Conservation (phyloP, 2,113 vertebrate species). For the Urocitellus parryii region DNA sequence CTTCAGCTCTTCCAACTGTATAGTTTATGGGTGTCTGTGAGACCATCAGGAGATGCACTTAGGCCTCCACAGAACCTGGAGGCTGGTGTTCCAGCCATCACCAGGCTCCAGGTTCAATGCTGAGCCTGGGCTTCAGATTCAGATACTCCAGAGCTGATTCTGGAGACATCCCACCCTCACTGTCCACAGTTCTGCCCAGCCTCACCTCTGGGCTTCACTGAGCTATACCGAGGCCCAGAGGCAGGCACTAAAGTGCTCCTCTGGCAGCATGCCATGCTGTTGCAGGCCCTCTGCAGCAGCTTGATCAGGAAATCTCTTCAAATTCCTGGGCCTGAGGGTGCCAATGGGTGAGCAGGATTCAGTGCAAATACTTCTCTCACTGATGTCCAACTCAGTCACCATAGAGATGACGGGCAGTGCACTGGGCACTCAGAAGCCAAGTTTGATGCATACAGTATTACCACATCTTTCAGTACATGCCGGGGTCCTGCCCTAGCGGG, state of each 20-base stretch:
- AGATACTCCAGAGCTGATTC: not conserved
- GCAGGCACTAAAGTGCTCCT: slow-evolving; percentile 88
- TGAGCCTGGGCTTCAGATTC: rapidly evolving
- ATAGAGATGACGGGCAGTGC: too few relatives aligned
- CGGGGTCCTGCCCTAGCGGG: too few relatives aligned
- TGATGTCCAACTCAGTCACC: too few relatives aligned
- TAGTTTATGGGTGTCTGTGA: slow-evolving; percentile 81
- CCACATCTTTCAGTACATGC: too few relatives aligned
- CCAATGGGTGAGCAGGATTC: not conserved
- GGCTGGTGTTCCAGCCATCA: rapidly evolving
- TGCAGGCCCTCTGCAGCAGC: slow-evolving; percentile 89
- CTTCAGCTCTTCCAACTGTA: slow-evolving; percentile 95
- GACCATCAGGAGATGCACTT: rapidly evolving
- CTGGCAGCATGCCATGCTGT: slow-evolving; percentile 92
- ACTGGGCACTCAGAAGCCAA: too few relatives aligned
- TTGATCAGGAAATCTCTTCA: slow-evolving; percentile 98
- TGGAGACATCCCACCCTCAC: rapidly evolving
- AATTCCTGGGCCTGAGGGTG: slow-evolving; percentile 91
- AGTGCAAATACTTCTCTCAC: not conserved
- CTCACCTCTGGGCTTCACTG: slow-evolving; percentile 95
- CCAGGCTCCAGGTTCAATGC: rapidly evolving
- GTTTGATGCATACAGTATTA: too few relatives aligned
- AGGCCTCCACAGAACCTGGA: rapidly evolving
- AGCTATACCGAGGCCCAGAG: slow-evolving; percentile 88
- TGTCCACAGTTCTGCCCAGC: rapidly evolving